A percentile compares a stretch with the other conserved stretches of the same genome.
Conservation (phyloP, 2,797 vertebrate genomes). For the Neopelma chrysocephalum region DNA sequence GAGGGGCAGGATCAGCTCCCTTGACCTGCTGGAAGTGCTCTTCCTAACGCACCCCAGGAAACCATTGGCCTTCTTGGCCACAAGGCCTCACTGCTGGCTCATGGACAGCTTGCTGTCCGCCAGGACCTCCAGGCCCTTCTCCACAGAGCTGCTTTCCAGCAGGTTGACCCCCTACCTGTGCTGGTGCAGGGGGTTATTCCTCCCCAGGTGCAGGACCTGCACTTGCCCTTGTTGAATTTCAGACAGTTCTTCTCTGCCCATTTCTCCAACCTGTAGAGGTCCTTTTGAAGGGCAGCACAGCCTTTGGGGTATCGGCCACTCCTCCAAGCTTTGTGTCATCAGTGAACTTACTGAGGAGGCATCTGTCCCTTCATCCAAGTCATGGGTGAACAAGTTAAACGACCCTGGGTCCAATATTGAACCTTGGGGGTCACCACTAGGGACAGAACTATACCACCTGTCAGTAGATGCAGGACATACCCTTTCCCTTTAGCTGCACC, state of each 20-base stretch:
- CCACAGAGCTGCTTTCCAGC: not conserved
- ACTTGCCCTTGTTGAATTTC: not conserved
- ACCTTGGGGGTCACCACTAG: too few species aligned
- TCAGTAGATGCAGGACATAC: rapidly evolving
- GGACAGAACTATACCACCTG: not conserved
- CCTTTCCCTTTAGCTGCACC: rapidly evolving
- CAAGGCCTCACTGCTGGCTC: not conserved
- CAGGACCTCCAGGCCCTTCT: not conserved
- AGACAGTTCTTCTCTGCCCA: not conserved
- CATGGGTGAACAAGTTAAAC: not conserved
- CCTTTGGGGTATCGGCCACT: not conserved
- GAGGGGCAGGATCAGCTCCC: not conserved
- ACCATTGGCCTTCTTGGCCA: rapidly evolving
- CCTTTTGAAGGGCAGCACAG: not conserved
- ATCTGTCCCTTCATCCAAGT: not conserved
- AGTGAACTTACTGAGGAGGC: not conserved
- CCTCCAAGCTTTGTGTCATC: not conserved
- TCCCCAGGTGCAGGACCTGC: not conserved
- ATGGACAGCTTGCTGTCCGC: not conserved
- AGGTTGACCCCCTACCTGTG: not conserved
- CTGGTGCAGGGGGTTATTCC: not conserved
- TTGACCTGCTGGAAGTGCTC: not conserved
- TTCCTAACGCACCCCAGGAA: not conserved
- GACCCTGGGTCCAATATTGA: not conserved
- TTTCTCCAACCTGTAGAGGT: rapidly evolving